Evolutionary conservation across 2,113 vertebrate genomes (phyloP).

Genomic region (Gambusia affinis): DNA sequence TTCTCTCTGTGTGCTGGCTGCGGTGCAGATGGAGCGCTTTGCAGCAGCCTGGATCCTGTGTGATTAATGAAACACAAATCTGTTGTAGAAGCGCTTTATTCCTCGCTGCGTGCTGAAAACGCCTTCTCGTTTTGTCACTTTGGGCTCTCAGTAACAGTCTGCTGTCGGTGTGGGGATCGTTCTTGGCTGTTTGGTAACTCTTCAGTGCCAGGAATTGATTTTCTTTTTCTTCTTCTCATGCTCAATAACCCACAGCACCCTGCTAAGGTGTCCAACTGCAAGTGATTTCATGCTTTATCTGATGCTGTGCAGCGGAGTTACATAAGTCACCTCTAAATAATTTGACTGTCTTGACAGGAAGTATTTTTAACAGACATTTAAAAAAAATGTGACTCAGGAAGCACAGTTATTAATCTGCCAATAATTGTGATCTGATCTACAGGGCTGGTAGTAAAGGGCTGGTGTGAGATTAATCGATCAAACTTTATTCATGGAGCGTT

Average conservation of each 20-base stretch:
- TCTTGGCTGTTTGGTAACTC: slow-evolving; percentile 49
- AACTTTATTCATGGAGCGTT: too few species aligned
- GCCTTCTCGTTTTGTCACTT: slow-evolving; percentile 14
- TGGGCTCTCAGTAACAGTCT: background rate
- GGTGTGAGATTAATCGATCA: background rate
- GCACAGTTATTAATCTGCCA: background rate
- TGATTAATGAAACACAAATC: slow-evolving; percentile 66
- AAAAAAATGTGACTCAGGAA: background rate
- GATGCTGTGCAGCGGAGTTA: slow-evolving; percentile 10
- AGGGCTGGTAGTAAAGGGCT: background rate
- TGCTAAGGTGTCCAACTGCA: slow-evolving; percentile 35
- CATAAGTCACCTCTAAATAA: slow-evolving; percentile 20
- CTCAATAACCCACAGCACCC: slow-evolving; percentile 34
- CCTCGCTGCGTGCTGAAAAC: slow-evolving; percentile 30
- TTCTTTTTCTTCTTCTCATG: slow-evolving; percentile 6
- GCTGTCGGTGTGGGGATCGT: slow-evolving; percentile 5
- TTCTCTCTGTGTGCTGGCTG: slow-evolving; percentile 40
- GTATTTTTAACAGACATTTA: background rate
- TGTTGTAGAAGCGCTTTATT: slow-evolving; percentile 43
- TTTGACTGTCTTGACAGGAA: slow-evolving; percentile 3
- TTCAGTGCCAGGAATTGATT: slow-evolving; percentile 65
- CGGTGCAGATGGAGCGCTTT: slow-evolving; percentile 62
- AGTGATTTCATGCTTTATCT: slow-evolving; percentile 33
- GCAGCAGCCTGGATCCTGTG: slow-evolving; percentile 54
- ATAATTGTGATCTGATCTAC: background rate